These are phyloP conservation scores for Platyscapa corneri DNA, from an alignment of 1,140 invertebrate species.

Conservation along the genomic window DNA sequence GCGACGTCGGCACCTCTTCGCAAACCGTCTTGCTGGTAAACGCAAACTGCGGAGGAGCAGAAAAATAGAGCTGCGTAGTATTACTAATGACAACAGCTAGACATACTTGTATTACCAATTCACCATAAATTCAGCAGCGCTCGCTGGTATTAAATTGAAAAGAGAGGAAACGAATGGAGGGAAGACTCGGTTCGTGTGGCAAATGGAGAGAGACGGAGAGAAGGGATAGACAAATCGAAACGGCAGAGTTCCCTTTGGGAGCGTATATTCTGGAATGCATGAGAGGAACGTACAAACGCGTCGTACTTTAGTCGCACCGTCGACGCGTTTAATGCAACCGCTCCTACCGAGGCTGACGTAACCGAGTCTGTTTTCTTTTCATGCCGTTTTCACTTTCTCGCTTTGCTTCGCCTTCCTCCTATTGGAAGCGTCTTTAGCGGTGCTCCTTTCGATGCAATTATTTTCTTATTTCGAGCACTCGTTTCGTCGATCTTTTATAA, in stretches of 20 bases:
- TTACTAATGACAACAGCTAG: conserved; percentile 3
- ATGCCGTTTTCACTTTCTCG: not conserved
- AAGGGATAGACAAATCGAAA: not conserved
- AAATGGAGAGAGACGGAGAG: not conserved
- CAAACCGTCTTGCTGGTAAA: not conserved
- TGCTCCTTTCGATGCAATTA: not conserved
- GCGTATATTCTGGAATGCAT: conserved; percentile 2
- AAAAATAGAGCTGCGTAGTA: not conserved
- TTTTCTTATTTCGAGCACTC: too few relatives aligned
- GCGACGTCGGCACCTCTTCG: too few relatives aligned
- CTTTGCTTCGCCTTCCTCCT: not conserved
- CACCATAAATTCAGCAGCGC: not conserved
- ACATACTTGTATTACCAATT: not conserved
- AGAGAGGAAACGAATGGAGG: not conserved
- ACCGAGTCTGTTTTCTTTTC: not conserved
- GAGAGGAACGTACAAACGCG: not conserved
- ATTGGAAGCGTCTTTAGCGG: too few relatives aligned
- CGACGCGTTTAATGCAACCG: not conserved
- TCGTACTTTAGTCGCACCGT: not conserved
- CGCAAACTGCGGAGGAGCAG: not conserved
- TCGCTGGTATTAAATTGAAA: too few relatives aligned
- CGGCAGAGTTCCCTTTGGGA: not conserved
- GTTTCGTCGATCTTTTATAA: not conserved
- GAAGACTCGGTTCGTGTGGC: too few relatives aligned
- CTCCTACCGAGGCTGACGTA: not conserved